Evolutionary conservation across 1,140 invertebrate species (phyloP).

Genomic region (Calliopsis andreniformis): DNA sequence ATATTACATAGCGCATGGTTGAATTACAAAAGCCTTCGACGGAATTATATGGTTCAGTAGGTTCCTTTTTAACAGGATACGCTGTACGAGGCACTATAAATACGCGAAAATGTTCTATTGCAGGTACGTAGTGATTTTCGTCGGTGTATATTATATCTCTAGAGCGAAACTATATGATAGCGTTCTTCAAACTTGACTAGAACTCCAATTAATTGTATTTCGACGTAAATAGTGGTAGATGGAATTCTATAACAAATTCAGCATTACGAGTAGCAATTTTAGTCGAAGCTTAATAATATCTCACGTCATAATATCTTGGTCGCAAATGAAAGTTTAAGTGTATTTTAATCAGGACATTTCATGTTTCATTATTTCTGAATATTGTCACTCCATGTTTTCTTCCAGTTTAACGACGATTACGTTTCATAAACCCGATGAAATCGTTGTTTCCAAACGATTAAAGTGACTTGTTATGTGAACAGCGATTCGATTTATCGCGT

Average conservation of each 20-base stretch:
- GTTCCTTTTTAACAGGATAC: background rate
- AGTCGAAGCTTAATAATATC: too few relatives aligned
- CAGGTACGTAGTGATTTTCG: constrained; percentile 12
- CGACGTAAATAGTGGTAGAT: constrained; percentile 15
- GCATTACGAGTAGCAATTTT: background rate
- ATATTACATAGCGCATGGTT: background rate
- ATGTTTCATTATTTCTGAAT: too few relatives aligned
- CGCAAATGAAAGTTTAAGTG: too few relatives aligned
- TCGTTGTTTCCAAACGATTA: too few relatives aligned
- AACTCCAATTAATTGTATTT: constrained; percentile 22
- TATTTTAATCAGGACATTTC: too few relatives aligned
- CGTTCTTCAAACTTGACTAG: constrained; percentile 10
- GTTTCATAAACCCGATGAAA: too few relatives aligned
- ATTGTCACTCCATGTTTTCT: too few relatives aligned
- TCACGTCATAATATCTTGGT: too few relatives aligned
- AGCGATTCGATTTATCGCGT: too few relatives aligned
- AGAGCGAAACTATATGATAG: background rate
- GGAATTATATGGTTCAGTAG: background rate
- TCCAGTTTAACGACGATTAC: too few relatives aligned
- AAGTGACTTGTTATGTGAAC: too few relatives aligned
- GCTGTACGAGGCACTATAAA: constrained; percentile 6
- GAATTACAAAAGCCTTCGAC: background rate
- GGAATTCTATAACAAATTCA: background rate
- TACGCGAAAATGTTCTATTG: constrained; percentile 12
- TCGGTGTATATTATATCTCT: background rate